Percentiles rank a stretch among this genome's conserved stretches.
Conservation (phyloP, 2,888 invertebrate genomes). For the Stenurella melanura region DNA sequence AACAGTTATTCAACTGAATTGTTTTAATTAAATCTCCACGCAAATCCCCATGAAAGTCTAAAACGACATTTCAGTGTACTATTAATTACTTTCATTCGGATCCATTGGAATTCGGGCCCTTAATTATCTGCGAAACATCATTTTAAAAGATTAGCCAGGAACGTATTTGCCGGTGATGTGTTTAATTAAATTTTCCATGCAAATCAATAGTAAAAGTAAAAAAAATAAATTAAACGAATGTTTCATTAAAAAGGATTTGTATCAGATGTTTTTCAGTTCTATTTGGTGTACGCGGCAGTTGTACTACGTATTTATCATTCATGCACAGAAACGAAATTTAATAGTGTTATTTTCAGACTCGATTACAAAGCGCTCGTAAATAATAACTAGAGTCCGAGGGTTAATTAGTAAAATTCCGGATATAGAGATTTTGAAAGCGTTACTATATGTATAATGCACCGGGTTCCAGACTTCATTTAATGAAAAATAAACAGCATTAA, state of each 20-base stretch:
- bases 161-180: slow-evolving; percentile 19
- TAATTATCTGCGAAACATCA: slow-evolving; percentile 20
- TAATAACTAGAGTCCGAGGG: background rate
- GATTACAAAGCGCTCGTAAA: background rate
- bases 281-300: background rate
- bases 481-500: background rate
- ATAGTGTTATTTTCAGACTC: background rate
- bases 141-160: slow-evolving; percentile 6
- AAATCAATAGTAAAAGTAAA: background rate
- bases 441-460: background rate
- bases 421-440: background rate
- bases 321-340: background rate
- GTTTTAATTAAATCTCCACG: background rate
- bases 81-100: slow-evolving; percentile 12
- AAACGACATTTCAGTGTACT: background rate
- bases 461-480: background rate
- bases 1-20: too few relatives aligned
- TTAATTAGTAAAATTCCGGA: background rate
- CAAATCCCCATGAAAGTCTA: background rate
- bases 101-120: slow-evolving; percentile 7
- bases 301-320: background rate
- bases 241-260: background rate
- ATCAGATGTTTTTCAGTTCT: background rate
- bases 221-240: background rate
- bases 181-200: slow-evolving; percentile 28